Evolutionary conservation across 2,888 invertebrate species (phyloP).

Genomic region (Tetramorium bicarinatum): DNA sequence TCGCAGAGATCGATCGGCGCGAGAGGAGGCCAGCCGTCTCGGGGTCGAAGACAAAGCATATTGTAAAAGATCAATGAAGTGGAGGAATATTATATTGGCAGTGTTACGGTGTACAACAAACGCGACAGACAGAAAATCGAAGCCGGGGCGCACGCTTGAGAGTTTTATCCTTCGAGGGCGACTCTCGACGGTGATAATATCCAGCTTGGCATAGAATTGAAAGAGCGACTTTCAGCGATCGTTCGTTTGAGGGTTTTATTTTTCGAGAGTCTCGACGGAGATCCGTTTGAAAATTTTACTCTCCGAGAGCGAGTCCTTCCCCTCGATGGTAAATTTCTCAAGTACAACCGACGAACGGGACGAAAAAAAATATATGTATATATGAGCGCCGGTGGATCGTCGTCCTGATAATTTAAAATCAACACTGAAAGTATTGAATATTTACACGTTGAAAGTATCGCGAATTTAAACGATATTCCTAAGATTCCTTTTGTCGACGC

Average conservation of each 20-base stretch:
- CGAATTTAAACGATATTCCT: conserved; percentile 11
- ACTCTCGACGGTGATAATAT: conserved; percentile 9
- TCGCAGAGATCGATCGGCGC: conserved; percentile 39
- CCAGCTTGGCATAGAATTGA: conserved; percentile 6
- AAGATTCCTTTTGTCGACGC: background rate
- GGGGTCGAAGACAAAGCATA: conserved; percentile 56
- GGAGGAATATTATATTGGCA: conserved; percentile 64
- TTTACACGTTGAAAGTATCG: conserved; percentile 16
- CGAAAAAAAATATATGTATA: conserved; percentile 4
- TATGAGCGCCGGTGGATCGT: conserved; percentile 36
- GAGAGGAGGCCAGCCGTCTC: conserved; percentile 12
- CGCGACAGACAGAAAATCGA: conserved; percentile 33
- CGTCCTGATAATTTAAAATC: conserved; percentile 33
- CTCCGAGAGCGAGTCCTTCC: background rate
- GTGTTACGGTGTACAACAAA: conserved; percentile 61
- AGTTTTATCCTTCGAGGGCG: conserved; percentile 11
- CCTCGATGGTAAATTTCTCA: conserved; percentile 29
- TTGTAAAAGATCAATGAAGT: conserved; percentile 51
- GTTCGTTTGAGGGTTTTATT: conserved; percentile 15
- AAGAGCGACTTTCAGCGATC: background rate
- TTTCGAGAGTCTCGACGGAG: conserved; percentile 15
- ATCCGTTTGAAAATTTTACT: conserved; percentile 10
- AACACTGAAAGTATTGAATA: background rate
- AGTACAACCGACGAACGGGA: background rate
- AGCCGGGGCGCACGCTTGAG: conserved; percentile 11